A percentile compares a stretch with the other conserved stretches of the same genome.
These are phyloP conservation scores for Drosophila incognita DNA, from an alignment of 2,888 invertebrate genomes.

Conservation along the genomic window DNA sequence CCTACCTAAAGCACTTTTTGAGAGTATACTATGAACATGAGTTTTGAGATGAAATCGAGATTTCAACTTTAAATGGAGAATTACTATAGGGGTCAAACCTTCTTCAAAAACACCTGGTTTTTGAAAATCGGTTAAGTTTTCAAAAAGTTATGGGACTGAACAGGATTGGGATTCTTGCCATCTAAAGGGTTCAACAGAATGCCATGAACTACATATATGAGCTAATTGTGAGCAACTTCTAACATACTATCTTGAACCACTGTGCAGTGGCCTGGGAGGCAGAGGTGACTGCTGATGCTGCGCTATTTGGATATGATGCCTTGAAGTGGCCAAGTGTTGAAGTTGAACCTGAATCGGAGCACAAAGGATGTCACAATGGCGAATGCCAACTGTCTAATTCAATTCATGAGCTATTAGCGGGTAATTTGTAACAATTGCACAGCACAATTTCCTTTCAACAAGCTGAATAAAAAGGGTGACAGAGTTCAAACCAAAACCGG, in stretches of 20 bases:
- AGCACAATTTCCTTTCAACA: constrained; percentile 37
- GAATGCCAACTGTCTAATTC: constrained; percentile 52
- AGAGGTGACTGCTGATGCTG: constrained; percentile 56
- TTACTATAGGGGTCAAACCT: accelerated
- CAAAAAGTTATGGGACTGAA: neutral
- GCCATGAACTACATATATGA: constrained; percentile 3
- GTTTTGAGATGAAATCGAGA: neutral
- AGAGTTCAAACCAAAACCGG: constrained; percentile 76
- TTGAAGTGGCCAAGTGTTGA: constrained; percentile 79
- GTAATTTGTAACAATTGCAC: constrained; percentile 79
- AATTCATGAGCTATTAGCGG: constrained; percentile 81
- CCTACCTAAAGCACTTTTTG: neutral
- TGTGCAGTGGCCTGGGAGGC: constrained; percentile 46
- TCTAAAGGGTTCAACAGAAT: constrained; percentile 25
- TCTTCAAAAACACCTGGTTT: neutral
- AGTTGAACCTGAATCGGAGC: constrained; percentile 28
- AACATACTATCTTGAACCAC: constrained; percentile 40
- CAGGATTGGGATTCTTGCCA: neutral
- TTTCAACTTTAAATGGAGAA: neutral
- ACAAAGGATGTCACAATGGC: constrained; percentile 39
- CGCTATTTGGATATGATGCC: constrained; percentile 64
- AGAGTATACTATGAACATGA: neutral
- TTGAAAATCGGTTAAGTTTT: neutral
- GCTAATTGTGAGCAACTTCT: neutral
- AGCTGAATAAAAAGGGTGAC: constrained; percentile 64